phyloP scores from a whole-genome alignment of 35 echinoderm and acorn worm species.

The Apostichopus parvimensis region DNA sequence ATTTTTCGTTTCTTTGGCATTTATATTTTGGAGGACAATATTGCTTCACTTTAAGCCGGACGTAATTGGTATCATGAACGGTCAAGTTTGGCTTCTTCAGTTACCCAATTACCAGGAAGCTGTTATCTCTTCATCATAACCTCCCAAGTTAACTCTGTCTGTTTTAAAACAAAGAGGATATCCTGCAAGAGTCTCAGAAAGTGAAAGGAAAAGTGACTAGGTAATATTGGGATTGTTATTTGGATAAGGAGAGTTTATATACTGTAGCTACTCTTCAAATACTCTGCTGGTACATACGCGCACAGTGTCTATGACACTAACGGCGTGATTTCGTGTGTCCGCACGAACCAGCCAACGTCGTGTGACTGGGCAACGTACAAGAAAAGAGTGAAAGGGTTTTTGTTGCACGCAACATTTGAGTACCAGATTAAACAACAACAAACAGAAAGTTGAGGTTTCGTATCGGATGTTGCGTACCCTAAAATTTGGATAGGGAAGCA shows the following conservation, averaged over 20 bases:
- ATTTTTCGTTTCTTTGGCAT: no score
- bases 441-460: neutral
- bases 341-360: neutral
- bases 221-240: neutral
- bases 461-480: neutral
- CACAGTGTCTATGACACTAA: no score
- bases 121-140: neutral
- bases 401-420: neutral
- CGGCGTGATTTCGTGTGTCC: no score
- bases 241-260: neutral
- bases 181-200: neutral
- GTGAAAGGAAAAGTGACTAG: neutral
- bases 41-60: neutral
- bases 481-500: no score
- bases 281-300: no score
- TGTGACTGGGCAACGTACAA: neutral
- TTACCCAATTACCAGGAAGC: neutral
- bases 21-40: neutral
- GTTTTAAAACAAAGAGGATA: neutral
- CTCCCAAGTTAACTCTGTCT: neutral
- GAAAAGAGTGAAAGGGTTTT: neutral
- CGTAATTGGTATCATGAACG: neutral
- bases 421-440: neutral
- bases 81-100: neutral
- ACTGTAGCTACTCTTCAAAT: neutral